Evolutionary conservation across 2,113 vertebrate species (phyloP).

Genomic region (Pungitius pungitius): DNA sequence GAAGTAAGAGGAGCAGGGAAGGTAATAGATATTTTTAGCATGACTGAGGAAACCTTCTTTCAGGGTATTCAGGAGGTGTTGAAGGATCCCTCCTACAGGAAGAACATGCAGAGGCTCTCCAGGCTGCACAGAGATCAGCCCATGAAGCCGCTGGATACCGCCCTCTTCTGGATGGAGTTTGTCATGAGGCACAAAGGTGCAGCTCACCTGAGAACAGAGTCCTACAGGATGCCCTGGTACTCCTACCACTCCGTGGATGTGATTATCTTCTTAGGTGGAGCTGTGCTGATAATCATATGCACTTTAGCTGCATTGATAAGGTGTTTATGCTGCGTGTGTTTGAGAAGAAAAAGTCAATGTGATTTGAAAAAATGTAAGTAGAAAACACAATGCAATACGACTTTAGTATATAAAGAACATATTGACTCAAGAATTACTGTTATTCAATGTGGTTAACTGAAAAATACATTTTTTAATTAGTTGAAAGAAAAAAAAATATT

Average conservation of each 20-base stretch:
- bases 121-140: no score
- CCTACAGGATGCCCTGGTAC: conserved; percentile 57
- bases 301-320: conserved; percentile 15
- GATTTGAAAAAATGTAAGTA: conserved; percentile 18
- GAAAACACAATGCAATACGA: not conserved
- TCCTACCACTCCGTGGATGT: conserved; percentile 74
- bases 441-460: not conserved
- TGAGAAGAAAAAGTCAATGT: conserved; percentile 27
- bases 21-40: conserved; percentile 52
- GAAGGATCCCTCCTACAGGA: conserved; percentile 71
- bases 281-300: conserved; percentile 33
- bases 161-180: no score
- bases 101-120: conserved; percentile 36
- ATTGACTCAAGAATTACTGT: not conserved
- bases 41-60: conserved; percentile 61
- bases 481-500: not conserved
- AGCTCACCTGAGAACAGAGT: no score
- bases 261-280: conserved; percentile 39
- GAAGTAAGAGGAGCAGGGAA: conserved; percentile 70
- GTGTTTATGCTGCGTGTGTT: conserved; percentile 31
- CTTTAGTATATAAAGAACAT: not conserved
- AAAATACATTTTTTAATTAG: not conserved
- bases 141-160: no score
- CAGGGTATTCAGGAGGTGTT: conserved; percentile 70
- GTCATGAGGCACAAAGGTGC: no score